These are phyloP conservation scores for Typhlichthys subterraneus DNA, from an alignment of 2,797 vertebrate genomes.

Conservation along the genomic window DNA sequence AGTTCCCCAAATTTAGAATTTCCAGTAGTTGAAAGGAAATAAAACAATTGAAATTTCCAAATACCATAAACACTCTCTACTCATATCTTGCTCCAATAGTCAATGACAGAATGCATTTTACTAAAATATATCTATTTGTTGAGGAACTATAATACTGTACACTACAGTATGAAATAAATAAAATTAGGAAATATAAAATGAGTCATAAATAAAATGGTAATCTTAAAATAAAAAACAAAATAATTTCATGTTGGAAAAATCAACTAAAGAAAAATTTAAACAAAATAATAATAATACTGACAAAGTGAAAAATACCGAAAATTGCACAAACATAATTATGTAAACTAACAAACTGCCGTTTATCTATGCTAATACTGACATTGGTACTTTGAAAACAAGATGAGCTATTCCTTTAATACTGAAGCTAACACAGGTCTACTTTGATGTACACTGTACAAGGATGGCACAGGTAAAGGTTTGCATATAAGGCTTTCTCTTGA, in stretches of 20 bases:
- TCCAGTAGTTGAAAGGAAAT: slow-evolving; percentile 93
- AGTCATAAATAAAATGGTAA: slow-evolving; percentile 99
- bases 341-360: slow-evolving; percentile 95
- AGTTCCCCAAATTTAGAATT: slow-evolving; percentile 95
- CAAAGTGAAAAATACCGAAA: slow-evolving; percentile 89
- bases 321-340: slow-evolving; percentile 95
- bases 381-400: slow-evolving; percentile 91
- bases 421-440: slow-evolving; percentile 90
- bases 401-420: slow-evolving; percentile 86
- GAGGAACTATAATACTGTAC: slow-evolving; percentile 99
- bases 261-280: slow-evolving; percentile 79
- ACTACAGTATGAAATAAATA: slow-evolving; percentile 99
- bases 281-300: slow-evolving; percentile 89
- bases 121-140: slow-evolving; percentile 99
- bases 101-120: slow-evolving; percentile 96
- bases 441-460: slow-evolving; percentile 91
- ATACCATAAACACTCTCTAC: slow-evolving; percentile 93
- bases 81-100: slow-evolving; percentile 95
- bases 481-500: slow-evolving; percentile 95
- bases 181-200: slow-evolving; percentile 99
- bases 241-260: slow-evolving; percentile 85
- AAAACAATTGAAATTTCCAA: slow-evolving; percentile 87
- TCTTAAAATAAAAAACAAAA: slow-evolving; percentile 93
- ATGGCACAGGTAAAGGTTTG: slow-evolving; percentile 98
- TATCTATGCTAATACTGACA: slow-evolving; percentile 94